phyloP scores from a whole-genome alignment of 2,888 invertebrate species.

The Adineta ricciae region DNA sequence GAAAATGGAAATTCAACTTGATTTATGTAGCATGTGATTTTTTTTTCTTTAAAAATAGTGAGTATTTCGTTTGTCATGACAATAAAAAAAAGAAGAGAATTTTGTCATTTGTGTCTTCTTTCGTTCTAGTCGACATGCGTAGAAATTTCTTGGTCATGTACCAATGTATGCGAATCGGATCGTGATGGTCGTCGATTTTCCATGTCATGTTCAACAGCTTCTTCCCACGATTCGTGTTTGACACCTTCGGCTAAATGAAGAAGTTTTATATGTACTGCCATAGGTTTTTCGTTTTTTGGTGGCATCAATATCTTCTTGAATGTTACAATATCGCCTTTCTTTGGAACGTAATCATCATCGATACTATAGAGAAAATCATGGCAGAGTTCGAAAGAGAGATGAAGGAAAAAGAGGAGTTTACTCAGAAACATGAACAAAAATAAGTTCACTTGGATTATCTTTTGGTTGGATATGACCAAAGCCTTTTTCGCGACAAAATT shows the following conservation, averaged over 20 bases:
- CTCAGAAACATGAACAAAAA: slow-evolving; percentile 84
- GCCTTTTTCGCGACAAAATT: slow-evolving; percentile 73
- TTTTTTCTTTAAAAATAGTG: background rate
- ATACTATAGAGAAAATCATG: slow-evolving; percentile 57
- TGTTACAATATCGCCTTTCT: slow-evolving; percentile 73
- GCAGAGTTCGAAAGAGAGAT: background rate
- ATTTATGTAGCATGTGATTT: background rate
- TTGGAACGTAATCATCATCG: slow-evolving; percentile 77
- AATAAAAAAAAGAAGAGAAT: background rate
- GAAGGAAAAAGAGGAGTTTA: slow-evolving; percentile 54
- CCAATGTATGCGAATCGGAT: background rate
- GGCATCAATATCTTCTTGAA: slow-evolving; percentile 73
- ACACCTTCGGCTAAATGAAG: slow-evolving; percentile 30
- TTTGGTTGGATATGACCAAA: slow-evolving; percentile 71
- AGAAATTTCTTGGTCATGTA: background rate
- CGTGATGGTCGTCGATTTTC: background rate
- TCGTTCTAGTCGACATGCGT: background rate
- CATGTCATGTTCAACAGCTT: slow-evolving; percentile 14
- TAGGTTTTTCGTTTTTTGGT: slow-evolving; percentile 72
- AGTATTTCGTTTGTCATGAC: background rate
- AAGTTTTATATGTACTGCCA: slow-evolving; percentile 67
- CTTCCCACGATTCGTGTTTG: slow-evolving; percentile 32
- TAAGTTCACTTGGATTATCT: slow-evolving; percentile 56
- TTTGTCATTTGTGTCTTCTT: background rate
- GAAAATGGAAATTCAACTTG: background rate